Evolutionary conservation across 2,797 vertebrate genomes (phyloP).

Genomic region (Myotis vivesi): DNA sequence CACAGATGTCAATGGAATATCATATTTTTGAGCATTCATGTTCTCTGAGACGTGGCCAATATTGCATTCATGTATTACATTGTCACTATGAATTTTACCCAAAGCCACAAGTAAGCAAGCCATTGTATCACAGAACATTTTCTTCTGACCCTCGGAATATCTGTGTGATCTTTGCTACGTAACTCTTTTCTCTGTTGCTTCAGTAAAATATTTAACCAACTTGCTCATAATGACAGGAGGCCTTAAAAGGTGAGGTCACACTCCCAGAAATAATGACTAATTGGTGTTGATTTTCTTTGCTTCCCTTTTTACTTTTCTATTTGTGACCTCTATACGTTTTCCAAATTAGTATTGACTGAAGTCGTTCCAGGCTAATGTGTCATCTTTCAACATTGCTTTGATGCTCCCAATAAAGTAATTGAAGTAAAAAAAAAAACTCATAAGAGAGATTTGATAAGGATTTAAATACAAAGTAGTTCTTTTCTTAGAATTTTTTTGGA

Average conservation of each 20-base stretch:
- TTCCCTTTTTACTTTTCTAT: constrained; percentile 35
- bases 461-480: neutral
- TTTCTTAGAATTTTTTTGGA: neutral
- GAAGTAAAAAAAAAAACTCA: neutral
- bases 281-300: constrained; percentile 40
- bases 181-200: neutral
- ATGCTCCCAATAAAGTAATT: neutral
- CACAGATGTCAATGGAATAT: neutral
- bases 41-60: neutral
- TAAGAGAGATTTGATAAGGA: neutral
- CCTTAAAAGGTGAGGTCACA: neutral
- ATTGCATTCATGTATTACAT: neutral
- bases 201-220: neutral
- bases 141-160: neutral
- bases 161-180: neutral
- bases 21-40: neutral
- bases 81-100: neutral
- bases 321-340: neutral
- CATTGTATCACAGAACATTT: neutral
- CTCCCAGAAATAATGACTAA: constrained; percentile 26
- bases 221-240: neutral
- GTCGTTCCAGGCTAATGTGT: neutral
- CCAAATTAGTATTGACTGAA: constrained; percentile 44
- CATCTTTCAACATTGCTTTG: neutral
- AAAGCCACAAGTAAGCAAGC: neutral